Evolutionary conservation across 2,888 invertebrate species (phyloP), one percentile per base, ranked within the genome.

Genomic region (Tachina grossa): DNA sequence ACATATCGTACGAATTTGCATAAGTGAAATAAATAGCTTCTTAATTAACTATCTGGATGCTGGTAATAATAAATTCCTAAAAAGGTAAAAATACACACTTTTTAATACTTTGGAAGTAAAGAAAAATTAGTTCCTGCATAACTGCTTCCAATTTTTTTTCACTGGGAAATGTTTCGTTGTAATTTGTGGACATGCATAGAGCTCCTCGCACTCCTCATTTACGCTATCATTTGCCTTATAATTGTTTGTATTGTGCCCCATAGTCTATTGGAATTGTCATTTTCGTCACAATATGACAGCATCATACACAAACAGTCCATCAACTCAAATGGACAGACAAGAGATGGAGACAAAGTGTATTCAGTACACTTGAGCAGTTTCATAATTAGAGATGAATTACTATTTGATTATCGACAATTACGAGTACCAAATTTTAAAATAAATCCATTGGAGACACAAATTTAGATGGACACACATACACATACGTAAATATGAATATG

Each of bases 331-430:
- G 76, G 66, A 69, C 79, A 84, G 57, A 14, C 39, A 14, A 66
- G 16, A 31, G 39, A 49, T 19, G 6, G 51, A 39, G 13, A 65
- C n/a, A 31, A 31, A 22, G 9, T 45, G 16, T 31, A 47, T 45
- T 55, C 4, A 22, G 16, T 47, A 22, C 19, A 43, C n/a, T 68
- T 84, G 63, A 82, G 51, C 71, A 39, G 59, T 79, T 75, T 11
- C 61, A 72, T 83, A 85, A 83, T 80, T 83, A 65, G 49, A 72
- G 66, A 72, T 80, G 79, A 85, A 80, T 85, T 83, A 85, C 76
- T 39, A 79, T 80, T 79, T 83, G 79, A 85, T 83, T 85, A 61
- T 65, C 49, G 85, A 68, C 55, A 83, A 76, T 83, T 83, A n/a
- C n/a, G n/a, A n/a, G n/a, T n/a, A 72, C 19, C 71, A 72, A 77